Percentiles rank a stretch among this genome's conserved stretches.
Conservation (phyloP, 1,140 invertebrate genomes). For the Drosophila equinoxialis region DNA sequence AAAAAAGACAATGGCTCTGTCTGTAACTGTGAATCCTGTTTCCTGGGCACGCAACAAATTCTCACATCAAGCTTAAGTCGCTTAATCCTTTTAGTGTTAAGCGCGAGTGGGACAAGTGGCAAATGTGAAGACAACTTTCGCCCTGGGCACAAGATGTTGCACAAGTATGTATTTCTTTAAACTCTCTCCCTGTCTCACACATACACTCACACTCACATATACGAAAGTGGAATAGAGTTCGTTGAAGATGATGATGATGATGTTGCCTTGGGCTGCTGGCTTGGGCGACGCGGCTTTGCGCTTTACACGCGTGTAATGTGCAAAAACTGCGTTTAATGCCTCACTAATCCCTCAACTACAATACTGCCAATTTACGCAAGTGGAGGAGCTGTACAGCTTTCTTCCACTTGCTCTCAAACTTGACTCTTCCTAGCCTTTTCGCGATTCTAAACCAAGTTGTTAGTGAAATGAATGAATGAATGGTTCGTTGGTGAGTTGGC, state of each 20-base stretch:
- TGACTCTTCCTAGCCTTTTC: neutral
- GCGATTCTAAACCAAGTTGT: conserved; percentile 1
- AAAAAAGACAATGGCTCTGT: conserved; percentile 34
- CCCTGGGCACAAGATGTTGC: conserved; percentile 14
- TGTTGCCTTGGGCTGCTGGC: conserved; percentile 39
- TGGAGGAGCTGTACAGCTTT: conserved; percentile 41
- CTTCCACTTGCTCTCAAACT: conserved; percentile 8
- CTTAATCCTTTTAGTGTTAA: conserved; percentile 79
- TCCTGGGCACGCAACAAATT: conserved; percentile 66
- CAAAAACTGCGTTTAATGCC: conserved; percentile 80
- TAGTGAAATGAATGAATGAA: conserved; percentile 5
- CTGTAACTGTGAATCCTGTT: conserved; percentile 18
- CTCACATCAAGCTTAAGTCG: conserved; percentile 76
- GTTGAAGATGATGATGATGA: neutral
- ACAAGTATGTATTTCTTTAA: conserved; percentile 59
- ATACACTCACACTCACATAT: conserved; percentile 19
- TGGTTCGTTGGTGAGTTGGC: conserved; percentile 52
- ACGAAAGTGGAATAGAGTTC: conserved; percentile 13
- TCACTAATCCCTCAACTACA: conserved; percentile 80
- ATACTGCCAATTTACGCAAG: conserved; percentile 80
- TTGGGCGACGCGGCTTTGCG: conserved; percentile 55
- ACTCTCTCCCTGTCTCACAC: conserved; percentile 31
- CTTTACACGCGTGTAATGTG: conserved; percentile 81
- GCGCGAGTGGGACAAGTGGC: conserved; percentile 65
- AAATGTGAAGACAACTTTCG: conserved; percentile 56